Conservation (phyloP, 2,797 vertebrate species). For the Phoebastria nigripes region DNA sequence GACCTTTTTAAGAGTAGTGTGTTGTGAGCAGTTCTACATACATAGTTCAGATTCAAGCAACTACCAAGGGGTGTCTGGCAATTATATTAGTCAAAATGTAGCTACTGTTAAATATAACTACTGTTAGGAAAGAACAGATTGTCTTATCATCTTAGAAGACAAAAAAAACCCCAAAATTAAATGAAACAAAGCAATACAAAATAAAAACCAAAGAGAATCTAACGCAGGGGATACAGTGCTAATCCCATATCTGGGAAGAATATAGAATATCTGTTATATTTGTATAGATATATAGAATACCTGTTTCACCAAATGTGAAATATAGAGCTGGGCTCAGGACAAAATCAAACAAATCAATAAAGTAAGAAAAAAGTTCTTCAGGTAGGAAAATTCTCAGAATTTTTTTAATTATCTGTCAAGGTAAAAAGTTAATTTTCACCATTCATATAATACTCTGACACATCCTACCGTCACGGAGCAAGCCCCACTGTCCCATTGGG, state of each 20-base stretch:
- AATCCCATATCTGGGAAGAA: not conserved
- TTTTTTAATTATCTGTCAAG: not conserved
- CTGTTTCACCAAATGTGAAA: not conserved
- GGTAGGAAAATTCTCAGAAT: not conserved
- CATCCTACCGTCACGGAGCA: fast-evolving
- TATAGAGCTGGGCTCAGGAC: not conserved
- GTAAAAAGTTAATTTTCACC: not conserved
- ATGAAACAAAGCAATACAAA: not conserved
- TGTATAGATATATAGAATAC: not conserved
- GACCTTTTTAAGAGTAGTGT: fast-evolving
- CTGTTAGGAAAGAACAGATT: not conserved
- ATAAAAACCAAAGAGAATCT: not conserved
- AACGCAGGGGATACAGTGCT: not conserved
- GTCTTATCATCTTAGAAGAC: not conserved
- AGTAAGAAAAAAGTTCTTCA: not conserved
- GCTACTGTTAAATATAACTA: not conserved
- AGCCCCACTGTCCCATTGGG: fast-evolving
- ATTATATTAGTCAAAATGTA: fast-evolving
- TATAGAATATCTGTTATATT: not conserved
- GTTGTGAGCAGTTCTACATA: not conserved
- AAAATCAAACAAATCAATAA: not conserved
- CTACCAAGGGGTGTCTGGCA: not conserved
- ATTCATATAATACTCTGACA: fast-evolving
- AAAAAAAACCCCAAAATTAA: not conserved
- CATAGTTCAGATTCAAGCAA: not conserved